Evolutionary conservation across 2,888 invertebrate genomes (phyloP).

Genomic region (Rhabditoides inermis): DNA sequence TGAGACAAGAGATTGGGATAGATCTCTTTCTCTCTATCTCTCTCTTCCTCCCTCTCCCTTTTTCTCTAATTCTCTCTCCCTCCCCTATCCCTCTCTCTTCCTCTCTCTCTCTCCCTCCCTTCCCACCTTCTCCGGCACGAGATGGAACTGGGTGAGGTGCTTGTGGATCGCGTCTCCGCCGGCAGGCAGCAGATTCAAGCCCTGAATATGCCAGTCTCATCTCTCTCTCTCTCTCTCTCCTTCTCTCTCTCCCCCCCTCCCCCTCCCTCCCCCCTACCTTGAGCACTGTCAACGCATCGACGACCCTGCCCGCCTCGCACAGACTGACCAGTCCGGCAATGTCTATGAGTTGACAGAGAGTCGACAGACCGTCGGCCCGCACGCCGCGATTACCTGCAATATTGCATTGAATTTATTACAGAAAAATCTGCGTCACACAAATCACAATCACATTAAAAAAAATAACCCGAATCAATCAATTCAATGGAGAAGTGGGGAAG

Average conservation of each 20-base stretch:
- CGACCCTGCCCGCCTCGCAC: conserved; percentile 1
- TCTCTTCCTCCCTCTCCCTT: not conserved
- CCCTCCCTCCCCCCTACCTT: no score
- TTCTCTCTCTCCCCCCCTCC: no score
- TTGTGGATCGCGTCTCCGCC: conserved; percentile 19
- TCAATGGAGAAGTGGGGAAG: no score
- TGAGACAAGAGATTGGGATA: no score
- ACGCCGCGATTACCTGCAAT: conserved; percentile 1
- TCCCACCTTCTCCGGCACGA: conserved; percentile 37
- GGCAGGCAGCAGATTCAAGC: conserved; percentile 26
- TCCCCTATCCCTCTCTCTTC: not conserved
- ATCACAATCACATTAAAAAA: no score
- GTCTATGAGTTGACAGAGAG: conserved; percentile 6
- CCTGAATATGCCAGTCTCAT: no score
- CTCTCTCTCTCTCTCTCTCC: no score
- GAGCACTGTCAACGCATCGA: no score
- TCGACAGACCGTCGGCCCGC: not conserved
- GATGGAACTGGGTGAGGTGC: conserved; percentile 33
- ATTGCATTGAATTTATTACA: not conserved
- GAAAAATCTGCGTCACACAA: no score
- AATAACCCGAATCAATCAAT: no score
- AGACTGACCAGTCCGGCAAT: not conserved
- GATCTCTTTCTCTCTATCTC: not conserved
- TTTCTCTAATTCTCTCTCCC: no score
- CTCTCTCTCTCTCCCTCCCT: conserved; percentile 1